phyloP scores from a whole-genome alignment of 2,113 vertebrate genomes.

The Proterorhinus semilunaris region DNA sequence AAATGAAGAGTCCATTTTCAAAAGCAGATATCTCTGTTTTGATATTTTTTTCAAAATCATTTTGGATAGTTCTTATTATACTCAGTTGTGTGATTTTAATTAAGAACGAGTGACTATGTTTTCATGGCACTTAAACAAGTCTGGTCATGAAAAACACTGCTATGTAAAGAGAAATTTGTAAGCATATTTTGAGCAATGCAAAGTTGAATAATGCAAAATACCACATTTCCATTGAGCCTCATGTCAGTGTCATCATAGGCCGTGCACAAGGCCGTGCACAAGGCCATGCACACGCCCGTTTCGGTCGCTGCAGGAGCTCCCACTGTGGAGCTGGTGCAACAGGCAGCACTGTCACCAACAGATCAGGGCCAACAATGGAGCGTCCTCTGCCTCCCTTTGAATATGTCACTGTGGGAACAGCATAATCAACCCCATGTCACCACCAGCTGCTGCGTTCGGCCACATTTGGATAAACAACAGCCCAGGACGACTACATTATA shows the following conservation, averaged over 20 bases:
- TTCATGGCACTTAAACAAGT: too few relatives aligned
- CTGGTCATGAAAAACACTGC: too few relatives aligned
- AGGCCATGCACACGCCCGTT: conserved; percentile 14
- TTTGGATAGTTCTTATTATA: too few relatives aligned
- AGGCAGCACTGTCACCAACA: conserved; percentile 77
- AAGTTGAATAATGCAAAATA: background rate
- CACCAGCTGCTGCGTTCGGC: conserved; percentile 75
- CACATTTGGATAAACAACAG: conserved; percentile 73
- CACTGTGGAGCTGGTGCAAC: conserved; percentile 72
- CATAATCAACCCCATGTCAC: conserved; percentile 77
- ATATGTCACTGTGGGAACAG: conserved; percentile 72
- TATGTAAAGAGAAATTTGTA: too few relatives aligned
- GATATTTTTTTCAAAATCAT: too few relatives aligned
- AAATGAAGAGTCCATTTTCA: too few relatives aligned
- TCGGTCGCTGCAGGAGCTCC: conserved; percentile 49
- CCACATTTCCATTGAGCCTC: background rate
- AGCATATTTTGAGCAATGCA: background rate
- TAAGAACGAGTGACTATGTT: too few relatives aligned
- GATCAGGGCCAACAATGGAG: conserved; percentile 67
- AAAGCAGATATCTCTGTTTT: too few relatives aligned
- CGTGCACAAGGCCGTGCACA: conserved; percentile 13
- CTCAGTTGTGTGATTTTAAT: too few relatives aligned
- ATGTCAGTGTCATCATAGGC: conserved; percentile 4
- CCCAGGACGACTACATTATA: conserved; percentile 48
- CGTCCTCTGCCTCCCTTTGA: conserved; percentile 57